These are phyloP conservation scores for Euura saliciscinereae DNA, from an alignment of 1,140 invertebrate species.

Conservation along the genomic window DNA sequence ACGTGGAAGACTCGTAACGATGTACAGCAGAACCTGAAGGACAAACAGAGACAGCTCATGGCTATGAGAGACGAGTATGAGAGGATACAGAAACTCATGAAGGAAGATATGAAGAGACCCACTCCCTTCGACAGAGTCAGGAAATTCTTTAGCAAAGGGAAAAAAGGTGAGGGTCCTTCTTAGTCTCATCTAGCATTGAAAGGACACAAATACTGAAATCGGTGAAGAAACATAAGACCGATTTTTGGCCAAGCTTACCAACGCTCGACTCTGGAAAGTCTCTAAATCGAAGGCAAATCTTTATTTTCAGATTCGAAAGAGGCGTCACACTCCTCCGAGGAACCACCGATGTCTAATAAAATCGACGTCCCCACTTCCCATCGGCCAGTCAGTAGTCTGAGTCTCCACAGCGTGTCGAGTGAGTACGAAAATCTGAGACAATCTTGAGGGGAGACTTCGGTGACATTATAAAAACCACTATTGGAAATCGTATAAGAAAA, in stretches of 20 bases:
- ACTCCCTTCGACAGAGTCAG: slow-evolving; percentile 79
- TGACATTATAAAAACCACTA: no score
- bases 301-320: slow-evolving; percentile 43
- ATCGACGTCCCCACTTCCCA: slow-evolving; percentile 48
- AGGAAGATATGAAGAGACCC: slow-evolving; percentile 72
- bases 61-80: slow-evolving; percentile 82
- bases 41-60: slow-evolving; percentile 81
- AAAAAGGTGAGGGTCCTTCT: slow-evolving; percentile 54
- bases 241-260: no score
- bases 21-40: slow-evolving; percentile 82
- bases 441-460: no score
- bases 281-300: background rate
- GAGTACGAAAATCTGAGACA: slow-evolving; percentile 33
- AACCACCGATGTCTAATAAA: slow-evolving; percentile 36
- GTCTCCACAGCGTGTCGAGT: slow-evolving; percentile 74
- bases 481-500: no score
- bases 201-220: background rate
- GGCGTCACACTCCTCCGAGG: slow-evolving; percentile 25
- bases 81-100: slow-evolving; percentile 77
- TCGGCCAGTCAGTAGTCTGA: slow-evolving; percentile 75
- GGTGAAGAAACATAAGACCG: no score
- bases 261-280: background rate
- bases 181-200: background rate
- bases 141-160: slow-evolving; percentile 75
- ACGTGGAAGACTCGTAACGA: slow-evolving; percentile 85